phyloP scores from a whole-genome alignment of 2,113 vertebrate genomes.

The Odobenus rosmarus region DNA sequence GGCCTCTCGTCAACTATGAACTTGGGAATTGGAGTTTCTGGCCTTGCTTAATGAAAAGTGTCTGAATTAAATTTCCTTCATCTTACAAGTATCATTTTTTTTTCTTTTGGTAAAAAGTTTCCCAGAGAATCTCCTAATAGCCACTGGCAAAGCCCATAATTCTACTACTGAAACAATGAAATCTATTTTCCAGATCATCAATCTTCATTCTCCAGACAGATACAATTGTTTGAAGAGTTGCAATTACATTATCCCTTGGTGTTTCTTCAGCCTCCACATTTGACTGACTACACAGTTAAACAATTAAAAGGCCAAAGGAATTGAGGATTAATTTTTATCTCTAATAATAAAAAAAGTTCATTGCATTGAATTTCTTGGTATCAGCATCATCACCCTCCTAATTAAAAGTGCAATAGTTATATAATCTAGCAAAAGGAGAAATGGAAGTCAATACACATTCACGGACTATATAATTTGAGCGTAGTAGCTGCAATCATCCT shows the following conservation, averaged over 20 bases:
- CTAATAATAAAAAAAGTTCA: slow-evolving; percentile 77
- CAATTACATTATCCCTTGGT: slow-evolving; percentile 79
- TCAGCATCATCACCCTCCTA: slow-evolving; percentile 58
- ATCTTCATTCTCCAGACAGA: slow-evolving; percentile 80
- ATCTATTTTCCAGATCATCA: slow-evolving; percentile 77
- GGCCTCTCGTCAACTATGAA: slow-evolving; percentile 69
- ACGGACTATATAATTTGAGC: neutral
- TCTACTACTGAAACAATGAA: slow-evolving; percentile 78
- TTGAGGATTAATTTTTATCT: slow-evolving; percentile 76
- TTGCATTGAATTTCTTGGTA: slow-evolving; percentile 72
- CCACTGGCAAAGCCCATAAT: slow-evolving; percentile 76
- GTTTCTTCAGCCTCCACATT: slow-evolving; percentile 78
- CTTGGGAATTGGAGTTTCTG: slow-evolving; percentile 74
- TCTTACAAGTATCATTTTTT: slow-evolving; percentile 74
- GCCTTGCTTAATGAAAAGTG: slow-evolving; percentile 79
- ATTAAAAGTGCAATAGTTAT: slow-evolving; percentile 68
- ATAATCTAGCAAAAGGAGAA: slow-evolving; percentile 59
- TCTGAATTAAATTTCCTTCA: slow-evolving; percentile 78
- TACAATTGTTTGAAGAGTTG: slow-evolving; percentile 79
- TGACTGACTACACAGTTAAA: slow-evolving; percentile 75
- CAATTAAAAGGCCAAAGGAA: slow-evolving; percentile 80
- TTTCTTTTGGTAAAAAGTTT: slow-evolving; percentile 76
- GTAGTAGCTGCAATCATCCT: neutral
- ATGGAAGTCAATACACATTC: slow-evolving; percentile 14
- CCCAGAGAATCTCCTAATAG: slow-evolving; percentile 71